These are phyloP conservation scores for Ruditapes philippinarum DNA, from an alignment of 1,140 invertebrate genomes.

Conservation along the genomic window DNA sequence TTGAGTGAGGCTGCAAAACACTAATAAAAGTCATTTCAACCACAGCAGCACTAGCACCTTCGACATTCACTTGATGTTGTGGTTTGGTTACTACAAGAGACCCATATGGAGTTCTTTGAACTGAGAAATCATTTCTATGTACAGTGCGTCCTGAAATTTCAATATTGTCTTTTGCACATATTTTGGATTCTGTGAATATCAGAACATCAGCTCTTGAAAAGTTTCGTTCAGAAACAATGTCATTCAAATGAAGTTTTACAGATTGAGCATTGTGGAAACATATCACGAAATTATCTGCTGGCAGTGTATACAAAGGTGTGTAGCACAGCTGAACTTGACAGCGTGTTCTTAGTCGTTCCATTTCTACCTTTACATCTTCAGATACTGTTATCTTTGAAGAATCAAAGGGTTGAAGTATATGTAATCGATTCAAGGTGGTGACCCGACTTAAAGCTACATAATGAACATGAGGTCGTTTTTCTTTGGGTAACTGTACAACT, in stretches of 20 bases:
- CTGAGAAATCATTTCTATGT: slow-evolving; percentile 6
- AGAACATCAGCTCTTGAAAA: slow-evolving; percentile 3
- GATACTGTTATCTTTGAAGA: slow-evolving; percentile 52
- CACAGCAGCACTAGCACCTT: not conserved
- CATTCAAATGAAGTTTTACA: slow-evolving; percentile 38
- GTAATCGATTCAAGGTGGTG: slow-evolving; percentile 4
- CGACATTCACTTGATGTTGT: not conserved
- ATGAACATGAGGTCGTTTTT: slow-evolving; percentile 40
- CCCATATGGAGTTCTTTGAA: slow-evolving; percentile 36
- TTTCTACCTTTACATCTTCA: slow-evolving; percentile 5
- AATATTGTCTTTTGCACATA: slow-evolving; percentile 10
- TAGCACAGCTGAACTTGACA: not conserved
- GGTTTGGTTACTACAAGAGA: not conserved
- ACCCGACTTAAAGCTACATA: slow-evolving; percentile 57
- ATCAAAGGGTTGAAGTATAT: slow-evolving; percentile 14
- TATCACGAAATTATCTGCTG: not conserved
- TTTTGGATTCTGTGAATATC: slow-evolving; percentile 23
- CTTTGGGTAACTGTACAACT: slow-evolving; percentile 21
- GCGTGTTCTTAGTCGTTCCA: slow-evolving; percentile 9
- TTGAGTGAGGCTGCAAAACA: slow-evolving; percentile 21
- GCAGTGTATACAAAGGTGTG: slow-evolving; percentile 23
- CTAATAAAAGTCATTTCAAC: not conserved
- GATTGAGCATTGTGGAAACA: slow-evolving; percentile 38
- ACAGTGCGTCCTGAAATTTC: not conserved
- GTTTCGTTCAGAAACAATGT: slow-evolving; percentile 32